A percentile compares a stretch with the other conserved stretches of the same genome.
phyloP scores from a whole-genome alignment of 2,797 vertebrate species.

The Hipposideros larvatus region DNA sequence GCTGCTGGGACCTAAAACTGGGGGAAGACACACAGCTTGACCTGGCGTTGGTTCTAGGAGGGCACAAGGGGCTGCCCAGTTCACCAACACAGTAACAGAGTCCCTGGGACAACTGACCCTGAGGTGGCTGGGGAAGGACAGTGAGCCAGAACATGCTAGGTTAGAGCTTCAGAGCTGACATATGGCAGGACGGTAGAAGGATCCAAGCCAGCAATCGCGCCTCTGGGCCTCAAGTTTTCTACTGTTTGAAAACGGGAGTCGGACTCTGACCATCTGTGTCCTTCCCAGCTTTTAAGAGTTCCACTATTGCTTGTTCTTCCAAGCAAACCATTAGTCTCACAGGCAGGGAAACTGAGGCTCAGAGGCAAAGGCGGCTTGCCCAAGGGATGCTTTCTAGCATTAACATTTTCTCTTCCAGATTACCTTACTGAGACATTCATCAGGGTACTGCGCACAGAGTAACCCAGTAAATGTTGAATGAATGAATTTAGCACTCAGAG shows the following conservation, averaged over 20 bases:
- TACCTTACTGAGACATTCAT: background rate
- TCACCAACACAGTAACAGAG: background rate
- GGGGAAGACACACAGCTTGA: background rate
- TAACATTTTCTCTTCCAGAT: background rate
- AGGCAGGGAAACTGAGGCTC: slow-evolving; percentile 27
- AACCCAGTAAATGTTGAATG: background rate
- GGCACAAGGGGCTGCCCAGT: background rate
- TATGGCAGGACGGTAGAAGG: background rate
- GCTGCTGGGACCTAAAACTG: background rate
- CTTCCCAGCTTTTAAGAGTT: background rate
- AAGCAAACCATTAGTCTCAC: background rate
- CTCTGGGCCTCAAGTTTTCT: background rate
- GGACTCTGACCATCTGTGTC: background rate
- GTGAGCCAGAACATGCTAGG: background rate
- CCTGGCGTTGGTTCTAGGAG: background rate
- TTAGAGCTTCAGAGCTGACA: background rate
- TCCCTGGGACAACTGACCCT: background rate
- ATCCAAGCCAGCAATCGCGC: background rate
- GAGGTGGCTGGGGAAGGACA: background rate
- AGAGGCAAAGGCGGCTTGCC: background rate
- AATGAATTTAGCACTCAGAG: background rate
- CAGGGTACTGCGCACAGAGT: background rate
- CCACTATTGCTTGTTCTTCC: background rate
- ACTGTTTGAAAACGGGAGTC: background rate
- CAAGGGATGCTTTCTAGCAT: background rate